Percentiles rank a stretch among this genome's conserved stretches.
These are phyloP conservation scores for Jordanella pulchra DNA, from an alignment of 2,797 vertebrate genomes.

Conservation along the genomic window DNA sequence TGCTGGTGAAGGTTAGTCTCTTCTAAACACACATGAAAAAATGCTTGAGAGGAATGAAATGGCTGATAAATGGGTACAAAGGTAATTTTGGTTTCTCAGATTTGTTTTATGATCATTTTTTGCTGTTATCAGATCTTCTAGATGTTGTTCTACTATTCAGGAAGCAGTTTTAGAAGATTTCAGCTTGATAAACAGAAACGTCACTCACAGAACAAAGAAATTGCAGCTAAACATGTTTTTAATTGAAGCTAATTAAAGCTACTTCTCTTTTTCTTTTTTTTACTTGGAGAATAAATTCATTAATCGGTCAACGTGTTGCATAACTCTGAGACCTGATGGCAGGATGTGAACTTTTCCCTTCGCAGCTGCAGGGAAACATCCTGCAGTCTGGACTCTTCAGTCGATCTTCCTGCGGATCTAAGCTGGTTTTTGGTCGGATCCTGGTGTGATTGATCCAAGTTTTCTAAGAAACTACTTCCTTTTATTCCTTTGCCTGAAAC, in stretches of 20 bases:
- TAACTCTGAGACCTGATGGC: constrained; percentile 5
- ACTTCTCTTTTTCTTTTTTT: neutral
- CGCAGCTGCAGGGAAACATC: constrained; percentile 31
- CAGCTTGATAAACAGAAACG: neutral
- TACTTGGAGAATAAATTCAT: neutral
- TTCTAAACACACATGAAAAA: neutral
- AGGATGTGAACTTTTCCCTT: constrained; percentile 30
- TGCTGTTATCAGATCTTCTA: neutral
- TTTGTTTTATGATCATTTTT: neutral
- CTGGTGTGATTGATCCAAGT: too few relatives aligned
- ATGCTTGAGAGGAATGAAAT: neutral
- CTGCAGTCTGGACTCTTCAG: constrained; percentile 25
- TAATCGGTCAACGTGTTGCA: neutral
- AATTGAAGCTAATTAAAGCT: neutral
- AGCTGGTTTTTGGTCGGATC: constrained; percentile 5
- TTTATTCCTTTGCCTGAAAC: too few relatives aligned
- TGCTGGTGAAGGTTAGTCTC: constrained; percentile 89
- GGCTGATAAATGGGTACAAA: neutral
- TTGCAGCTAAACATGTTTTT: neutral
- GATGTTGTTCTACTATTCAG: neutral
- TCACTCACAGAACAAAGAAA: neutral
- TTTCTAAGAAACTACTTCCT: too few relatives aligned
- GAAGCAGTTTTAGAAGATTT: neutral
- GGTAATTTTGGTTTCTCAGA: neutral
- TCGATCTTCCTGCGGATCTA: neutral